Evolutionary conservation across 1,140 invertebrate genomes (phyloP).

Genomic region (Saxidomus purpurata): DNA sequence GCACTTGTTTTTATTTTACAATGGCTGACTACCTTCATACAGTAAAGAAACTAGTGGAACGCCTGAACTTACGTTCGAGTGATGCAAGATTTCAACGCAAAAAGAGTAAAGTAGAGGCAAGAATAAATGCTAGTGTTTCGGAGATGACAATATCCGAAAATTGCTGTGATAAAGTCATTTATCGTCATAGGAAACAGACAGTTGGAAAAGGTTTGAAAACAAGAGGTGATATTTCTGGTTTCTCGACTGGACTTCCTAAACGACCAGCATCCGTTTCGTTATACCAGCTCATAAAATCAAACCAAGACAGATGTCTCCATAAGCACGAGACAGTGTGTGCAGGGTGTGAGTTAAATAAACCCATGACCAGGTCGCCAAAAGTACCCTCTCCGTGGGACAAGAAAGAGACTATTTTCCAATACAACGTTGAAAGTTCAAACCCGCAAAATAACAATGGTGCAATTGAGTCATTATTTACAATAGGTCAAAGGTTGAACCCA

Average conservation of each 20-base stretch:
- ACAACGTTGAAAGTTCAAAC: too few species aligned
- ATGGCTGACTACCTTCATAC: conserved; percentile 1
- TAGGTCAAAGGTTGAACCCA: too few species aligned
- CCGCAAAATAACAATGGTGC: too few species aligned
- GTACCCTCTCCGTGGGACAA: neutral
- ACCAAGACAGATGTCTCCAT: neutral
- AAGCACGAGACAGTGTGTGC: neutral
- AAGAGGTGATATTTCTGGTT: neutral
- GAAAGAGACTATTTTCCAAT: too few species aligned
- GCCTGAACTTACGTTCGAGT: neutral
- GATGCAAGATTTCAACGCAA: neutral
- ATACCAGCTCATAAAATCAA: conserved; percentile 2
- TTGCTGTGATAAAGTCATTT: neutral
- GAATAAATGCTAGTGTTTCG: neutral
- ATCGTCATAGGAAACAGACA: neutral
- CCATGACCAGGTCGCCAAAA: neutral
- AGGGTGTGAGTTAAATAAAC: neutral
- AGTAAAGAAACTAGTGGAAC: conserved; percentile 5
- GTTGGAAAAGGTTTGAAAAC: neutral
- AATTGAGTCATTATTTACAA: too few species aligned
- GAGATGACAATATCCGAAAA: neutral
- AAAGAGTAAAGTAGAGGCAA: neutral
- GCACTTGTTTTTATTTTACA: too few species aligned
- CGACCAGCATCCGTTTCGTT: neutral
- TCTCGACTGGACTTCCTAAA: neutral